These are phyloP conservation scores for Atta colombica DNA, from an alignment of 1,140 invertebrate species.

Conservation along the genomic window DNA sequence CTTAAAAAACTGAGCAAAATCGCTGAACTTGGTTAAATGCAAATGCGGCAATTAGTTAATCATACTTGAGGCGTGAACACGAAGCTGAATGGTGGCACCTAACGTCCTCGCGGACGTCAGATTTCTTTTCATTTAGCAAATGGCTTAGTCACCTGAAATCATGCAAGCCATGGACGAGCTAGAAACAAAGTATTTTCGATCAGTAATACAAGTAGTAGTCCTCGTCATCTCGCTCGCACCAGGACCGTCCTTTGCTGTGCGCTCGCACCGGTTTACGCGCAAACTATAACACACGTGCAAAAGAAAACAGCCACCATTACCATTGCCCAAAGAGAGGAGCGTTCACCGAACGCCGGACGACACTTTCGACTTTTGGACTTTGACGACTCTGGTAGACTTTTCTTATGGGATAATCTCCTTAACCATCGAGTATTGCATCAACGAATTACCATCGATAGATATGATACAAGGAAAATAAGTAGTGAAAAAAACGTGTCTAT, in stretches of 20 bases:
- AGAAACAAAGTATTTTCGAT: slow-evolving; percentile 83
- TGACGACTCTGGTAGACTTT: slow-evolving; percentile 35
- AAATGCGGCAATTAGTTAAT: slow-evolving; percentile 53
- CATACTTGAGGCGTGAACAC: slow-evolving; percentile 74
- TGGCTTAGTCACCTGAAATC: slow-evolving; percentile 81
- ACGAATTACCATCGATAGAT: slow-evolving; percentile 24
- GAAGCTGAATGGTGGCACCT: slow-evolving; percentile 72
- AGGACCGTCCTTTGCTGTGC: slow-evolving; percentile 78
- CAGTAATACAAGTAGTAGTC: slow-evolving; percentile 85
- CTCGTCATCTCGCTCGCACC: slow-evolving; percentile 79
- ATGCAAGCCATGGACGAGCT: slow-evolving; percentile 82
- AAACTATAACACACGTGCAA: slow-evolving; percentile 85
- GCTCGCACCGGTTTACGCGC: slow-evolving; percentile 78
- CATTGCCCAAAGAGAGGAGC: slow-evolving; percentile 55
- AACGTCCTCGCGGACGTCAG: slow-evolving; percentile 65
- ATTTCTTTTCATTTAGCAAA: slow-evolving; percentile 75
- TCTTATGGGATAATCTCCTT: slow-evolving; percentile 38
- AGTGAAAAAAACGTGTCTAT: slow-evolving; percentile 19
- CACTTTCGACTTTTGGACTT: slow-evolving; percentile 10
- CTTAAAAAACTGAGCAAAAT: slow-evolving; percentile 29
- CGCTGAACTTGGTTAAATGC: slow-evolving; percentile 53
- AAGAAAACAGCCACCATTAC: slow-evolving; percentile 81
- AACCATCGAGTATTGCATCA: slow-evolving; percentile 5
- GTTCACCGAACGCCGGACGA: slow-evolving; percentile 34
- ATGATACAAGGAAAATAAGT: slow-evolving; percentile 14